Evolutionary conservation across 2,797 vertebrate genomes (phyloP).

Genomic region (Mormyrus hasselquistii): DNA sequence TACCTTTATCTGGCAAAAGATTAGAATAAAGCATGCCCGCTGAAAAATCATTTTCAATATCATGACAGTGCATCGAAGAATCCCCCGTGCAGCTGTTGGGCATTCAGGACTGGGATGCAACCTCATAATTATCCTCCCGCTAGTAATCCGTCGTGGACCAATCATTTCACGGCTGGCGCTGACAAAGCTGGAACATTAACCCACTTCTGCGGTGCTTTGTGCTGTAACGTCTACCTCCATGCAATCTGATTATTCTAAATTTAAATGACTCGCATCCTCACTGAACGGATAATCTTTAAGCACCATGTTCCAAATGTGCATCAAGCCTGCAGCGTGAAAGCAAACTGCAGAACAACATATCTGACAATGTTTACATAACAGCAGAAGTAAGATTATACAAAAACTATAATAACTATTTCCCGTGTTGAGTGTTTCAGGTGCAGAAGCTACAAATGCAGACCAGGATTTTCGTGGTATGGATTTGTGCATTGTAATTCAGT

Average conservation of each 20-base stretch:
- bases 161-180: slow-evolving; percentile 67
- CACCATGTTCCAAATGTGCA: slow-evolving; percentile 49
- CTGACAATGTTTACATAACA: not conserved
- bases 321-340: slow-evolving; percentile 26
- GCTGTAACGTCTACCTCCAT: slow-evolving; percentile 65
- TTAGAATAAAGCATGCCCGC: not conserved
- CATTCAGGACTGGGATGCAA: slow-evolving; percentile 71
- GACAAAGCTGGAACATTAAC: slow-evolving; percentile 65
- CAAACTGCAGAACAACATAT: not conserved
- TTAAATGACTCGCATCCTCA: slow-evolving; percentile 68
- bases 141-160: slow-evolving; percentile 72
- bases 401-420: not conserved
- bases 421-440: not conserved
- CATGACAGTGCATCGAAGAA: slow-evolving; percentile 34
- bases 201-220: slow-evolving; percentile 65
- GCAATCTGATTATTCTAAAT: slow-evolving; percentile 76
- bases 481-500: not conserved
- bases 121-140: slow-evolving; percentile 68
- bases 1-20: slow-evolving; percentile 18
- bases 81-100: slow-evolving; percentile 63
- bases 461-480: not conserved
- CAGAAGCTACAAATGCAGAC: not conserved
- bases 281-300: slow-evolving; percentile 67
- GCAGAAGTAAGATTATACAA: not conserved
- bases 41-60: slow-evolving; percentile 35